A percentile compares a stretch with the other conserved stretches of the same genome.
phyloP scores from a whole-genome alignment of 2,888 invertebrate genomes.

The Parnassius apollo region DNA sequence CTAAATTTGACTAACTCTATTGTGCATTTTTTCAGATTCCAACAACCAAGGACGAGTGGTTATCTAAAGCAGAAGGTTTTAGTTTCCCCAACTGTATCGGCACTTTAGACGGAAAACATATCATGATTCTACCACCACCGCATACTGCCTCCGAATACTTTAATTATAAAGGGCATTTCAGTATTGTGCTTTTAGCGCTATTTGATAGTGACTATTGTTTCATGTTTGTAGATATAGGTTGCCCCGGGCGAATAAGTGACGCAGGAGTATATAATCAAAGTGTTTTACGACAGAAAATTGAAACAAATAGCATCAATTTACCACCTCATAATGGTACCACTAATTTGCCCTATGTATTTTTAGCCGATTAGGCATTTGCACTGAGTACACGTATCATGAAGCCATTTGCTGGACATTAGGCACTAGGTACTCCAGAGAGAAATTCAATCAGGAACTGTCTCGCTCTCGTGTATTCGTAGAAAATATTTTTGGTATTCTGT shows the following conservation, averaged over 20 bases:
- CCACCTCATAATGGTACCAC: background rate
- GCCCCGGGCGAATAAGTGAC: slow-evolving; percentile 1
- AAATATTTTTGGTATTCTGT: background rate
- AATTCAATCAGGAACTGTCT: background rate
- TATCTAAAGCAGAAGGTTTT: background rate
- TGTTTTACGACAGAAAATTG: background rate
- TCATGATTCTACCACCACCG: background rate
- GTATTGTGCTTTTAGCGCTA: background rate
- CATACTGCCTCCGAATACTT: background rate
- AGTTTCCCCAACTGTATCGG: background rate
- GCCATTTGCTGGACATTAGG: background rate
- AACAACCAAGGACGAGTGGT: background rate
- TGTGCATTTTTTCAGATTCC: background rate
- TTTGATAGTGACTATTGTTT: no score
- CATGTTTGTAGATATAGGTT: background rate
- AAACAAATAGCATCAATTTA: slow-evolving; percentile 1
- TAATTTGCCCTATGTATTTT: background rate
- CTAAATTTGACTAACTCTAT: background rate
- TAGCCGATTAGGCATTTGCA: slow-evolving; percentile 1
- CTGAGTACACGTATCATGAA: background rate
- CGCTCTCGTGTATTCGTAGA: background rate
- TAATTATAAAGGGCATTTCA: slow-evolving; percentile 3
- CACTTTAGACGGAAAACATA: no score
- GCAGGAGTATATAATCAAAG: slow-evolving; percentile 5
- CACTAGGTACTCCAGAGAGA: slow-evolving; percentile 1